These are phyloP conservation scores for Monarcha castaneiventris DNA, from an alignment of 2,113 vertebrate species.

Conservation along the genomic window DNA sequence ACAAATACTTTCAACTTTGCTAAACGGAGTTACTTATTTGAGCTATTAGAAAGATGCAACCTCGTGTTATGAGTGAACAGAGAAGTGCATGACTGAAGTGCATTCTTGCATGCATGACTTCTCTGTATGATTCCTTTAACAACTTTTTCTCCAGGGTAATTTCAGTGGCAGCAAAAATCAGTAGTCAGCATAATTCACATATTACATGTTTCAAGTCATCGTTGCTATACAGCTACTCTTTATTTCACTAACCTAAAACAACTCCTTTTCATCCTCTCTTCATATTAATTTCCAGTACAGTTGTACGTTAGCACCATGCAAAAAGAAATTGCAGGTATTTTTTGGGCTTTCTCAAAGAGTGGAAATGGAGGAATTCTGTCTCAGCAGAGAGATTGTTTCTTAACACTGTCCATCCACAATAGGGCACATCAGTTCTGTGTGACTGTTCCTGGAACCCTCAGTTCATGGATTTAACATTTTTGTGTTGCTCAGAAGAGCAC, in stretches of 20 bases:
- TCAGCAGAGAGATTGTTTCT: background rate
- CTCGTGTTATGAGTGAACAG: background rate
- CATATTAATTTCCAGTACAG: background rate
- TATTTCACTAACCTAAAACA: background rate
- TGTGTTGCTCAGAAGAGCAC: rapidly evolving
- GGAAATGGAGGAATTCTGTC: background rate
- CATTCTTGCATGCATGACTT: background rate
- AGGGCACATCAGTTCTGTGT: background rate
- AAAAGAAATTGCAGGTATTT: background rate
- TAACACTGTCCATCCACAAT: background rate
- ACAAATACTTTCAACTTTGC: background rate
- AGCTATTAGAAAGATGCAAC: background rate
- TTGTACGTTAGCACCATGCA: rapidly evolving
- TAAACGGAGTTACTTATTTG: background rate
- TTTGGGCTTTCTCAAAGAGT: background rate
- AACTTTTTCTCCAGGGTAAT: background rate
- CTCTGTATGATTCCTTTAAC: background rate
- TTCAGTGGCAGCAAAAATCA: background rate
- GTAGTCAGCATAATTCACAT: background rate
- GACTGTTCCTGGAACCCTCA: background rate
- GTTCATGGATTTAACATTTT: background rate
- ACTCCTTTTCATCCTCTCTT: background rate
- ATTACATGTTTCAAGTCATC: background rate
- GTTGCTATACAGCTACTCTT: background rate
- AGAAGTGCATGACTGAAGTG: background rate